phyloP scores from a whole-genome alignment of 1,140 invertebrate genomes.

The Lasioglossum albipes region DNA sequence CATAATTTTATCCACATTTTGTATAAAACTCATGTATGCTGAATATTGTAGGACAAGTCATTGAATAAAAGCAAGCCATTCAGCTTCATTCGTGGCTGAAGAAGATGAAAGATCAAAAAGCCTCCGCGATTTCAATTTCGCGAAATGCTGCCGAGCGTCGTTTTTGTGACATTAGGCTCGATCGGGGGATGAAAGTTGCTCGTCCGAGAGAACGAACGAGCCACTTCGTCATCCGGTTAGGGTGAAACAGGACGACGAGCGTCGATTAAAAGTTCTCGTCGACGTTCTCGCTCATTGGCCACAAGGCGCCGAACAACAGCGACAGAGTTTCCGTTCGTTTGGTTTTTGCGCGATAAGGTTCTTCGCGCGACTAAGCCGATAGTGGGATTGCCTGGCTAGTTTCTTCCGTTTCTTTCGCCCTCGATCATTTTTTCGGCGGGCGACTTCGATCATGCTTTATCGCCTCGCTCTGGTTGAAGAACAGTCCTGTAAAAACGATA shows the following conservation, averaged over 20 bases:
- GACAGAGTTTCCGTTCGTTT: conserved; percentile 64
- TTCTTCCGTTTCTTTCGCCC: conserved; percentile 10
- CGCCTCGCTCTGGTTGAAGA: neutral
- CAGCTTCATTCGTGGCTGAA: neutral
- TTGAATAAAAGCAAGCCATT: neutral
- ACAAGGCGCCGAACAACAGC: conserved; percentile 62
- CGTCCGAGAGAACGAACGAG: neutral
- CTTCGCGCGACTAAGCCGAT: conserved; percentile 57
- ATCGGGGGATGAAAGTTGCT: conserved; percentile 27
- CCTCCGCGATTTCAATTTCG: conserved; percentile 34
- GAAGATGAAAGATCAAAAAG: conserved; percentile 29
- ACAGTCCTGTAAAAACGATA: neutral
- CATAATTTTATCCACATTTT: no score
- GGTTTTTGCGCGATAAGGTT: conserved; percentile 59
- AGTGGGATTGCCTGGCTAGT: conserved; percentile 48
- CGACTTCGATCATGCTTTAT: no score
- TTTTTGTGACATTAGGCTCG: conserved; percentile 34
- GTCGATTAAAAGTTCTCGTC: conserved; percentile 76
- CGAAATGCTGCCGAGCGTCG: conserved; percentile 5
- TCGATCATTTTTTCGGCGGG: neutral
- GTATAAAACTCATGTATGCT: neutral
- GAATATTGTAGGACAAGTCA: neutral
- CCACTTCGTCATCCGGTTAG: conserved; percentile 19
- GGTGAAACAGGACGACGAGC: conserved; percentile 40
- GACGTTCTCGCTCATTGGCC: conserved; percentile 67